phyloP scores from a whole-genome alignment of 2,797 vertebrate species.

The Acanthopagrus latus region DNA sequence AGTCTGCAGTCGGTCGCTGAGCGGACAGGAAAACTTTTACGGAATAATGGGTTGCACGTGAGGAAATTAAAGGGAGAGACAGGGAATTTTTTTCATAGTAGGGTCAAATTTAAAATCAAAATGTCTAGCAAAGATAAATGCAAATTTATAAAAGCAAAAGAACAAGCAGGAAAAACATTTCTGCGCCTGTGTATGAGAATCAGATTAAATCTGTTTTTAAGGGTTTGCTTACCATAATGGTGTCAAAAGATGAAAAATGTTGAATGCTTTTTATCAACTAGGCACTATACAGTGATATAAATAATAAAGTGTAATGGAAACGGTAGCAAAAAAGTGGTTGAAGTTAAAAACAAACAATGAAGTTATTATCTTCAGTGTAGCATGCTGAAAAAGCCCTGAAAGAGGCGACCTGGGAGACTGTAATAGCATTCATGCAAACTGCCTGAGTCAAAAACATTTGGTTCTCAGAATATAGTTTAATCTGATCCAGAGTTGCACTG shows the following conservation, averaged over 20 bases:
- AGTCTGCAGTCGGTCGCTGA: not conserved
- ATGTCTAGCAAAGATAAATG: not conserved
- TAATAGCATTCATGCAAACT: not conserved
- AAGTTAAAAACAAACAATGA: not conserved
- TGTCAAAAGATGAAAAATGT: no score
- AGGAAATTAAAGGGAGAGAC: conserved; percentile 1
- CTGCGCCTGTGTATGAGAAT: no score
- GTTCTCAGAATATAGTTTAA: not conserved
- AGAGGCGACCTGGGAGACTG: no score
- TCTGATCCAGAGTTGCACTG: not conserved
- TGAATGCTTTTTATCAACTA: no score
- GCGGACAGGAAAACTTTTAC: not conserved
- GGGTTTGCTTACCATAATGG: no score
- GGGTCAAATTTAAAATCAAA: not conserved
- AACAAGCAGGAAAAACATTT: no score
- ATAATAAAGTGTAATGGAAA: not conserved
- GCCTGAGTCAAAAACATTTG: not conserved
- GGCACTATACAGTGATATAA: not conserved
- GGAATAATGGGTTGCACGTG: conserved; percentile 17
- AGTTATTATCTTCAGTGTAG: not conserved
- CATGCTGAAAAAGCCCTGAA: not conserved
- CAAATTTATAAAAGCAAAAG: no score
- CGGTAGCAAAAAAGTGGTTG: not conserved
- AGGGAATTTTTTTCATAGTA: conserved; percentile 1
- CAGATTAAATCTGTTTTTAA: no score